Conservation (phyloP, 1,140 invertebrate species). For the Dreissena polymorpha region DNA sequence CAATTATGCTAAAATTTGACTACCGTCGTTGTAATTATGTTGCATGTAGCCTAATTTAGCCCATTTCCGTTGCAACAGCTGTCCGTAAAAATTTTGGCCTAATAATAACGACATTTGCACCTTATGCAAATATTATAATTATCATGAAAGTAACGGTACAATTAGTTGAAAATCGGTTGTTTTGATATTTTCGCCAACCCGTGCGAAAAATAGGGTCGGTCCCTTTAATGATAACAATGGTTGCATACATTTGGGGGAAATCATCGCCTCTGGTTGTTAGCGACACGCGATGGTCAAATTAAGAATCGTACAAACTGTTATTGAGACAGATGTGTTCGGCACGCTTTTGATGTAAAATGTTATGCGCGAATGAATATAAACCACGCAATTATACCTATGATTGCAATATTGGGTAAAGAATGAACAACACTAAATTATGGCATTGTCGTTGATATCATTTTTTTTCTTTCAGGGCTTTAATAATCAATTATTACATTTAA, state of each 20-base stretch:
- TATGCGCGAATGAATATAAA: too few relatives aligned
- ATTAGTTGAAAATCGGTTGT: slow-evolving; percentile 9
- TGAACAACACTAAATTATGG: too few relatives aligned
- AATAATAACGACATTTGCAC: slow-evolving; percentile 3
- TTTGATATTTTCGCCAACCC: slow-evolving; percentile 24
- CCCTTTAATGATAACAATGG: slow-evolving; percentile 9
- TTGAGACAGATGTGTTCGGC: too few relatives aligned
- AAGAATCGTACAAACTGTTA: neutral
- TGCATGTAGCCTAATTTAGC: neutral
- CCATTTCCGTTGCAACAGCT: neutral
- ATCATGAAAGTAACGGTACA: slow-evolving; percentile 23
- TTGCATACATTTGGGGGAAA: neutral
- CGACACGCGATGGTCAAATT: slow-evolving; percentile 41
- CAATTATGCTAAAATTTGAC: neutral
- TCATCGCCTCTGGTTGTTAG: slow-evolving; percentile 4
- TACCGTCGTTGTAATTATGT: neutral
- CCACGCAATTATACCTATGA: too few relatives aligned
- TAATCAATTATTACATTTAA: too few relatives aligned
- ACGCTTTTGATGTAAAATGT: too few relatives aligned
- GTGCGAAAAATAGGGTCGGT: slow-evolving; percentile 12
- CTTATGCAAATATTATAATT: slow-evolving; percentile 26
- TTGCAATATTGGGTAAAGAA: too few relatives aligned
- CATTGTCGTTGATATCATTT: too few relatives aligned
- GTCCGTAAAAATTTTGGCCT: neutral
- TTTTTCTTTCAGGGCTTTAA: too few relatives aligned